Conservation (phyloP, 1,140 invertebrate species). For the Hypothenemus hampei region DNA sequence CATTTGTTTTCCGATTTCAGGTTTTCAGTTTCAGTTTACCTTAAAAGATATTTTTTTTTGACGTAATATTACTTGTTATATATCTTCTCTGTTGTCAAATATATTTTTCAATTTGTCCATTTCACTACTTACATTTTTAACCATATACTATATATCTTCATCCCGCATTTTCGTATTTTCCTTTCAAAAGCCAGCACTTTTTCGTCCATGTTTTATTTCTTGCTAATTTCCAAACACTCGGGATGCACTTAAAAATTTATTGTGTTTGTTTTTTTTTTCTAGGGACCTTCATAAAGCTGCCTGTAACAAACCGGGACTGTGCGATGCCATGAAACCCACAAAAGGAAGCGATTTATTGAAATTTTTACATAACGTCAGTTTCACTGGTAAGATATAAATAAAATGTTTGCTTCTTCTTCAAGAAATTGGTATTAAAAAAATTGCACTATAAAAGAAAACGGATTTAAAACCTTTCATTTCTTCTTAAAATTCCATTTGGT, state of each 20-base stretch:
- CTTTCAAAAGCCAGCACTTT: too few relatives aligned
- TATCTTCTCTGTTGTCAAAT: too few relatives aligned
- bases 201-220: too few relatives aligned
- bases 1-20: not conserved
- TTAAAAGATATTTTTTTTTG: not conserved
- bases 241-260: too few relatives aligned
- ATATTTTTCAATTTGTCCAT: too few relatives aligned
- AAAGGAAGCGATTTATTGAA: conserved; percentile 78
- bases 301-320: conserved; percentile 71
- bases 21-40: conserved; percentile 4
- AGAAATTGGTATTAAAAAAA: not conserved
- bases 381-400: conserved; percentile 62
- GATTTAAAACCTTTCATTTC: not conserved
- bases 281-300: conserved; percentile 80
- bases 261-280: too few relatives aligned
- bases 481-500: not conserved
- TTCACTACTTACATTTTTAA: too few relatives aligned
- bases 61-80: too few relatives aligned
- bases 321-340: conserved; percentile 81
- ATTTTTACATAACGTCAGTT: conserved; percentile 78
- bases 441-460: not conserved
- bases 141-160: too few relatives aligned
- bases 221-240: too few relatives aligned
- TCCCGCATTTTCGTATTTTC: too few relatives aligned
- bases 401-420: not conserved